phyloP scores from a whole-genome alignment of 2,113 vertebrate species.

The Myiozetetes cayanensis region DNA sequence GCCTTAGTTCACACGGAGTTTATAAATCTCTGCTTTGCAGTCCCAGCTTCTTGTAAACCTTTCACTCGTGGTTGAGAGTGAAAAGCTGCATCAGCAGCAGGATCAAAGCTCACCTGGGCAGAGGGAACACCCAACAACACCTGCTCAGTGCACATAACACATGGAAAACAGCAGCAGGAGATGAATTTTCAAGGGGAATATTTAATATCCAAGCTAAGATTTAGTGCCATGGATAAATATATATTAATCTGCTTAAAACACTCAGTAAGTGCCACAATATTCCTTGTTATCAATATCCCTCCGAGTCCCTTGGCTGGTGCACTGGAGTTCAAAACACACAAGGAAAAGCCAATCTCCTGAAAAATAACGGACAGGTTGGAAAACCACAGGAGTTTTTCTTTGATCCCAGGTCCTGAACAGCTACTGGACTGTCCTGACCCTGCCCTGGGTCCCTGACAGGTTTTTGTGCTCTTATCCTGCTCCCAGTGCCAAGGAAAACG shows the following conservation, averaged over 20 bases:
- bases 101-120: neutral
- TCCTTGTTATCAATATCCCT: neutral
- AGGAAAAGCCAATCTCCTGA: neutral
- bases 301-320: fast-evolving
- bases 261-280: neutral
- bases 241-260: neutral
- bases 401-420: neutral
- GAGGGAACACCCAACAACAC: too few species aligned
- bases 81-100: neutral
- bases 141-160: neutral
- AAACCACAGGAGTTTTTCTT: neutral
- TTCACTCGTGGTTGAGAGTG: fast-evolving
- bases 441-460: neutral
- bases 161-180: neutral
- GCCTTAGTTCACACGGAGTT: neutral
- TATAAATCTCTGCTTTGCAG: neutral
- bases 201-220: neutral
- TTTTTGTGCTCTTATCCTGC: neutral
- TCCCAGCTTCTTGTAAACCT: neutral
- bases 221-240: neutral
- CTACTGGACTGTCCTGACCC: neutral
- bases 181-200: neutral
- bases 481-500: neutral
- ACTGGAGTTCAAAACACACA: neutral
- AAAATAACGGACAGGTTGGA: neutral